Conservation (phyloP, 1,140 invertebrate species). For the Acromyrmex charruanus region DNA sequence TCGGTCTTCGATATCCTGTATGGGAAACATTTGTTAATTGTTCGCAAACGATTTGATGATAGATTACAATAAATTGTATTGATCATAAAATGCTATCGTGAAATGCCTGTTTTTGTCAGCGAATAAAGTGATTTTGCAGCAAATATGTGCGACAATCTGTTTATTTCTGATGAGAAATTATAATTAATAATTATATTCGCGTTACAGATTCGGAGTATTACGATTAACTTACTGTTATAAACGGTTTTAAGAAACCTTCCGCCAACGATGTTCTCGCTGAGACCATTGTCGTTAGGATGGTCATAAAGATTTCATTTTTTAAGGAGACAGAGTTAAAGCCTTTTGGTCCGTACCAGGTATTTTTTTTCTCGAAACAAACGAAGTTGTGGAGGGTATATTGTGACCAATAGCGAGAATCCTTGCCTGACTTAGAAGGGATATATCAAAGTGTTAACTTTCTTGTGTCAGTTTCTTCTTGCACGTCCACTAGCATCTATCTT, state of each 20-base stretch:
- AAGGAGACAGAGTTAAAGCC: conserved; percentile 68
- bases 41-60: background rate
- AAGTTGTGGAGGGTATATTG: conserved; percentile 67
- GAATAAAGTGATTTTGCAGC: background rate
- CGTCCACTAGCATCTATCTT: background rate
- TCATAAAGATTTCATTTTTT: conserved; percentile 83
- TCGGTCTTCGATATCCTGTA: background rate
- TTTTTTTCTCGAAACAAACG: conserved; percentile 41
- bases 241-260: conserved; percentile 20
- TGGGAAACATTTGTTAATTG: background rate
- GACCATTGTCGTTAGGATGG: conserved; percentile 51
- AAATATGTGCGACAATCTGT: background rate
- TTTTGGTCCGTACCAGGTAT: conserved; percentile 68
- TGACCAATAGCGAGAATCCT: conserved; percentile 74
- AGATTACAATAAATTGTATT: background rate
- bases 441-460: conserved; percentile 61
- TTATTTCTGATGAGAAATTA: background rate
- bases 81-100: background rate
- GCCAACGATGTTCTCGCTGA: conserved; percentile 24
- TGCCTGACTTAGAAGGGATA: conserved; percentile 51
- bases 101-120: background rate
- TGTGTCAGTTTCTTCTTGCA: conserved; percentile 47
- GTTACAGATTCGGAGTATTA: background rate
- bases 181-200: background rate
- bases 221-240: background rate